Conservation (phyloP, 2,888 invertebrate genomes). For the Lypha dubia region DNA sequence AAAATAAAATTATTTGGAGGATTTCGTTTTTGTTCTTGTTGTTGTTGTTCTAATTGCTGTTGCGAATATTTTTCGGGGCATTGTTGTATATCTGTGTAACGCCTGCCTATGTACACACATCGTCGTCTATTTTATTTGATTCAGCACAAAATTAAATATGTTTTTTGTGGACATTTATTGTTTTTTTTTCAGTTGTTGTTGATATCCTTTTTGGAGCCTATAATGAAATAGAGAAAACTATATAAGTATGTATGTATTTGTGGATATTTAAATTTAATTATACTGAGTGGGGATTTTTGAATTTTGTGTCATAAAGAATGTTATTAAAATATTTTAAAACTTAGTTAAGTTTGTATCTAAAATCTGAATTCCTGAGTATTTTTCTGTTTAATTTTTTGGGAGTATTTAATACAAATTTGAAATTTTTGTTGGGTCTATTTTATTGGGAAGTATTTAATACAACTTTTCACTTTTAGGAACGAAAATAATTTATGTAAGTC, state of each 20-base stretch:
- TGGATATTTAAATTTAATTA: neutral
- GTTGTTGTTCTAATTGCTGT: too few relatives aligned
- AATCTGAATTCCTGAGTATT: too few relatives aligned
- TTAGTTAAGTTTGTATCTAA: too few relatives aligned
- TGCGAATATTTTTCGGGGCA: slow-evolving; percentile 40
- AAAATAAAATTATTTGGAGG: slow-evolving; percentile 59
- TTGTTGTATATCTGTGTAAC: slow-evolving; percentile 55
- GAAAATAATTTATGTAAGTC: too few relatives aligned
- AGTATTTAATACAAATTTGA: too few relatives aligned
- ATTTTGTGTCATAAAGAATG: neutral
- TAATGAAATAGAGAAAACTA: neutral
- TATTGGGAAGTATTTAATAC: too few relatives aligned
- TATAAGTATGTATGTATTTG: neutral
- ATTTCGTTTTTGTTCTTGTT: slow-evolving; percentile 29
- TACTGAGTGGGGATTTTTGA: neutral
- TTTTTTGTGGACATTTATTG: neutral
- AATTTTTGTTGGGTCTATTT: too few relatives aligned
- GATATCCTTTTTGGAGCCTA: neutral
- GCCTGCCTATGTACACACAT: slow-evolving; percentile 28
- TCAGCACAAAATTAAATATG: slow-evolving; percentile 49
- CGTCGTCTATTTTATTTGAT: slow-evolving; percentile 37
- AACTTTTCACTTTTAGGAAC: too few relatives aligned
- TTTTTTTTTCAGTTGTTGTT: neutral
- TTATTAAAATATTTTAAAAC: too few relatives aligned
- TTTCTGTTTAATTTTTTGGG: too few relatives aligned